phyloP scores from a whole-genome alignment of 2,113 vertebrate species.

The Mola mola region DNA sequence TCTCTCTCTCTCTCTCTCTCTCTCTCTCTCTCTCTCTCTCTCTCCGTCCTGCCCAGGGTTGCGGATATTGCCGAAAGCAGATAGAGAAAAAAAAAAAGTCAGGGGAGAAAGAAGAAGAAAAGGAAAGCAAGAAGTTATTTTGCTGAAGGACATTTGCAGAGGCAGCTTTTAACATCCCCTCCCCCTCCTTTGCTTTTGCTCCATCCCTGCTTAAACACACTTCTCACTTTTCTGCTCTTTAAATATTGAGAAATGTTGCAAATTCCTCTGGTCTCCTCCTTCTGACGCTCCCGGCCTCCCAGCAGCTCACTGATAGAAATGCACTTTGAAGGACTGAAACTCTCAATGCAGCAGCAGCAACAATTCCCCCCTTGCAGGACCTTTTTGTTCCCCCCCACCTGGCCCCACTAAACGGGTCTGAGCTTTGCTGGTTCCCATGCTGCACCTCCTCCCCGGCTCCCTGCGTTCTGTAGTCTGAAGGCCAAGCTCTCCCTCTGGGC shows the following conservation, averaged over 20 bases:
- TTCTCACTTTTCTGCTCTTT: conserved; percentile 64
- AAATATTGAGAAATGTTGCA: conserved; percentile 72
- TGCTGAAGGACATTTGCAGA: conserved; percentile 75
- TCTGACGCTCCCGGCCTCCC: conserved; percentile 60
- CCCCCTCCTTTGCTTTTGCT: not conserved
- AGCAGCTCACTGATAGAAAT: conserved; percentile 30
- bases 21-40: not conserved
- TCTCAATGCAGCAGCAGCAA: conserved; percentile 32
- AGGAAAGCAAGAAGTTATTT: conserved; percentile 53
- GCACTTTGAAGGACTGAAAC: conserved; percentile 30
- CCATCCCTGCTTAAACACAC: conserved; percentile 56
- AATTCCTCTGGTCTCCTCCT: conserved; percentile 53
- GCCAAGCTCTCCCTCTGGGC: conserved; percentile 64
- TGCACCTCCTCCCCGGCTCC: conserved; percentile 43
- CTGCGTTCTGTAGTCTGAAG: conserved; percentile 42
- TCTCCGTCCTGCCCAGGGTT: conserved; percentile 25
- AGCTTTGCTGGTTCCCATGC: conserved; percentile 50
- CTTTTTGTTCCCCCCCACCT: conserved; percentile 26
- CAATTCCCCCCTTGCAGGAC: conserved; percentile 33
- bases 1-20: not conserved
- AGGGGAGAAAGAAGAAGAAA: conserved; percentile 39
- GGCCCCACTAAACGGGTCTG: conserved; percentile 40
- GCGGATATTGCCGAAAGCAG: conserved; percentile 52
- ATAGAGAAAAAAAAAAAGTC: conserved; percentile 5
- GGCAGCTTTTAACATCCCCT: conserved; percentile 65